These are phyloP conservation scores for Pomatorhinus ruficollis DNA, from an alignment of 2,113 vertebrate genomes.

Conservation along the genomic window DNA sequence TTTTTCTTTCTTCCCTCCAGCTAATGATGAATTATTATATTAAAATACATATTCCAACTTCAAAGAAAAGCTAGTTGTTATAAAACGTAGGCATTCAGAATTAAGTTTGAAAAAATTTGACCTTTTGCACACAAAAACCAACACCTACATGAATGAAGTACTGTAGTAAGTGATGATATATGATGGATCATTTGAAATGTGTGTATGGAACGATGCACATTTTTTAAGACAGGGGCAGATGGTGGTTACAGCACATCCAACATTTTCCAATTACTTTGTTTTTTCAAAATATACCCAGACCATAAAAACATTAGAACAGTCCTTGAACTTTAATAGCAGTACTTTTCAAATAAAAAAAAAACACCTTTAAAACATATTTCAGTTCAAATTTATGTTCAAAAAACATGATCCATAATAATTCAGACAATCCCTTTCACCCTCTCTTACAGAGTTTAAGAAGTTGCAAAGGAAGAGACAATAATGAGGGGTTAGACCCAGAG, in stretches of 20 bases:
- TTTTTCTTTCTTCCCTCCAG: not conserved
- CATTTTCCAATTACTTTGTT: conserved; percentile 57
- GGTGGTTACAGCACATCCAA: conserved; percentile 32
- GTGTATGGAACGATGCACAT: conserved; percentile 29
- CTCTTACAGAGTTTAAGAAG: not conserved
- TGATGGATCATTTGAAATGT: conserved; percentile 48
- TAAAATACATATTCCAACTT: conserved; percentile 9
- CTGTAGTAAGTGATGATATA: conserved; percentile 69
- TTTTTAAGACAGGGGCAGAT: conserved; percentile 44
- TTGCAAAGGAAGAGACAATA: not conserved
- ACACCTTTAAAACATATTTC: not conserved
- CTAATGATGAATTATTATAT: conserved; percentile 55
- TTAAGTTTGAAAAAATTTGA: conserved; percentile 41
- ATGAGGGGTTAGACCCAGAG: not conserved
- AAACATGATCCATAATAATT: not conserved
- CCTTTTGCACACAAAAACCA: conserved; percentile 59
- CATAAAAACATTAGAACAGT: conserved; percentile 36
- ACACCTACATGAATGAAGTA: conserved; percentile 61
- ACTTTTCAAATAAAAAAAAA: not conserved
- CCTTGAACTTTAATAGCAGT: not conserved
- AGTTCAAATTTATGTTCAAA: not conserved
- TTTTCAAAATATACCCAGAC: conserved; percentile 48
- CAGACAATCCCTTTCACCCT: not conserved
- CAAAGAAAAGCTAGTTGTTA: conserved; percentile 26
- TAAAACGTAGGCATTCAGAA: conserved; percentile 22